A percentile compares a stretch with the other conserved stretches of the same genome.
Conservation (phyloP, 2,888 invertebrate species). For the Amitus sp. region DNA sequence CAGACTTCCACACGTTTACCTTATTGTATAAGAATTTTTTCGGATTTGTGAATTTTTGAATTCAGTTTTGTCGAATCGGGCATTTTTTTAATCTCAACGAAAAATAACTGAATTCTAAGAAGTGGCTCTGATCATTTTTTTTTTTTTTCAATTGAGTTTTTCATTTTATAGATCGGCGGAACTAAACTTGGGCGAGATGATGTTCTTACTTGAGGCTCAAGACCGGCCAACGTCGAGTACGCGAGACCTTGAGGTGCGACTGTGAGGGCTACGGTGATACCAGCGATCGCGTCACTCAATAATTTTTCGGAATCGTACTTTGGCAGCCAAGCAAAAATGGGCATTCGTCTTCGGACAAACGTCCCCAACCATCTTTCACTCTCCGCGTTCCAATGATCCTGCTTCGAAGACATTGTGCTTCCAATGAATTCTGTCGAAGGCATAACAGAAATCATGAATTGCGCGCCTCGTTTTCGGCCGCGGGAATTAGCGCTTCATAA, state of each 20-base stretch:
- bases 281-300: slow-evolving; percentile 88
- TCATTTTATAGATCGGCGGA: no score
- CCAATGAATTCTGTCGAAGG: neutral
- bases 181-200: no score
- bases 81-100: no score
- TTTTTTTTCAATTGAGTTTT: no score
- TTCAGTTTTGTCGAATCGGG: no score
- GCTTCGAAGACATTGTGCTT: slow-evolving; percentile 32
- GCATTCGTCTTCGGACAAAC: slow-evolving; percentile 68
- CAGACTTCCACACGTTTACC: no score
- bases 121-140: no score
- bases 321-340: slow-evolving; percentile 79
- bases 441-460: neutral
- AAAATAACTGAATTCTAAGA: no score
- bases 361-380: slow-evolving; percentile 39
- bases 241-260: slow-evolving; percentile 94
- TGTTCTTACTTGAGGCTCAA: slow-evolving; percentile 88
- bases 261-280: slow-evolving; percentile 91
- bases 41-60: no score
- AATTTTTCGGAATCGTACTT: slow-evolving; percentile 81
- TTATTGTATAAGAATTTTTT: no score
- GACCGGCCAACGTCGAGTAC: slow-evolving; percentile 88
- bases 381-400: slow-evolving; percentile 37
- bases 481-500: no score
- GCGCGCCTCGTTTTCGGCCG: no score